Conservation (phyloP, 2,888 invertebrate genomes). For the Andrena chrysosceles region DNA sequence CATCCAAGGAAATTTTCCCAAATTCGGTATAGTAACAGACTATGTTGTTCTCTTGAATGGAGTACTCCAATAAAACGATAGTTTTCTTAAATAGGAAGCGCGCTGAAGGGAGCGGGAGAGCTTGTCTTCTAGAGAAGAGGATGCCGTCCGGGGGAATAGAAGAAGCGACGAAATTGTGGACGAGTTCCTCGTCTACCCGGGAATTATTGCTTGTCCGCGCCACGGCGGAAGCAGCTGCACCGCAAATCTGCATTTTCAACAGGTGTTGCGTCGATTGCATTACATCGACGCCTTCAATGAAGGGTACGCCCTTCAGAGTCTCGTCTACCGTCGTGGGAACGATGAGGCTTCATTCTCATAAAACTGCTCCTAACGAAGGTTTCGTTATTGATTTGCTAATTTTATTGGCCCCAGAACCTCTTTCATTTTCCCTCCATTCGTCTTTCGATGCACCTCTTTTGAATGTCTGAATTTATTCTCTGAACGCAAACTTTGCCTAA, state of each 20-base stretch:
- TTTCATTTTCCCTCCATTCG: neutral
- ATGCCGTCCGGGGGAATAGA: conserved; percentile 48
- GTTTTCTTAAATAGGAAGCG: conserved; percentile 29
- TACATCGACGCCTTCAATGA: conserved; percentile 65
- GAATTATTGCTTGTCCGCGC: conserved; percentile 70
- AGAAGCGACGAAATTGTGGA: conserved; percentile 71
- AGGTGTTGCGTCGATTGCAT: conserved; percentile 75
- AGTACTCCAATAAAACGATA: conserved; percentile 69
- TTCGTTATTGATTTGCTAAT: conserved; percentile 8
- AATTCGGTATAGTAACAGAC: neutral
- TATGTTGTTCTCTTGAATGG: conserved; percentile 36
- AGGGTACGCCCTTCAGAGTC: conserved; percentile 45
- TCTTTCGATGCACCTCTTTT: neutral
- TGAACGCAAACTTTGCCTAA: neutral
- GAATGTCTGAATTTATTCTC: neutral
- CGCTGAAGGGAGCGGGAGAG: conserved; percentile 23
- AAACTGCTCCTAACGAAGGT: conserved; percentile 11
- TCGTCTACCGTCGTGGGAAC: conserved; percentile 52
- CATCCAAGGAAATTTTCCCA: neutral
- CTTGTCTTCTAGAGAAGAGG: conserved; percentile 1
- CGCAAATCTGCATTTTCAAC: conserved; percentile 77
- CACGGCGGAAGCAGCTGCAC: conserved; percentile 76
- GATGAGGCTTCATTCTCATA: conserved; percentile 17
- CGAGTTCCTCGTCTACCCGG: conserved; percentile 58
- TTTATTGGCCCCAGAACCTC: neutral